A percentile compares a stretch with the other conserved stretches of the same genome.
Evolutionary conservation across 2,888 invertebrate species (phyloP).

Genomic region (Pimpla rufipes): DNA sequence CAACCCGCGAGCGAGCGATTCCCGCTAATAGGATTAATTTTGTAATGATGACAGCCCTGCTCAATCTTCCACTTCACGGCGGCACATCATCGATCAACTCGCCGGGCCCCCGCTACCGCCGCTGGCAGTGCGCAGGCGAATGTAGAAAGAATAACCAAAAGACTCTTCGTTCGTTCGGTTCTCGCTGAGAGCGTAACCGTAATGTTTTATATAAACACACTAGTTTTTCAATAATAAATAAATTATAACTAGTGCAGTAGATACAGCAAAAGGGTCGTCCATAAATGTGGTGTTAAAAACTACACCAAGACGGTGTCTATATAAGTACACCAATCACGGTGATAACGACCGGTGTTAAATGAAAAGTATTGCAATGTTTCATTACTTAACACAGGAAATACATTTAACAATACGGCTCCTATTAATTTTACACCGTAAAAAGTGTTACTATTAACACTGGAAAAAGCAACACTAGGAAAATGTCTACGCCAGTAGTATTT

Average conservation of each 20-base stretch:
- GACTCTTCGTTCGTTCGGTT: neutral
- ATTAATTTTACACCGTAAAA: no score
- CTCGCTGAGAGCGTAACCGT: neutral
- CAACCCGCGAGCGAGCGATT: neutral
- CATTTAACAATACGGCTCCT: no score
- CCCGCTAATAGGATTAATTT: constrained; percentile 68
- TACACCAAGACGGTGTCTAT: no score
- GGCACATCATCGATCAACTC: constrained; percentile 65
- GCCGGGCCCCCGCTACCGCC: neutral
- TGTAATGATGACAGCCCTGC: constrained; percentile 65
- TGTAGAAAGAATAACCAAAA: constrained; percentile 14
- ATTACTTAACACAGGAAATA: no score
- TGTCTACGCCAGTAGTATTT: no score
- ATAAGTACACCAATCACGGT: no score
- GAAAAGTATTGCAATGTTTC: no score
- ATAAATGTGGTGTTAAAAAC: no score
- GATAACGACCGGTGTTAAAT: no score
- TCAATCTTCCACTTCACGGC: constrained; percentile 65
- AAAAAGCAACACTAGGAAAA: no score
- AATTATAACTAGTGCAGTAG: no score
- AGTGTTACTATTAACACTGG: no score
- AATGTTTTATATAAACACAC: neutral
- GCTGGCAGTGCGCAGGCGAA: neutral
- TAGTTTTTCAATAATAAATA: neutral
- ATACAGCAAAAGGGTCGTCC: neutral